Evolutionary conservation across 2,888 invertebrate genomes (phyloP), one percentile per base, ranked within the genome.

Genomic region (Amphipyra berbera): DNA sequence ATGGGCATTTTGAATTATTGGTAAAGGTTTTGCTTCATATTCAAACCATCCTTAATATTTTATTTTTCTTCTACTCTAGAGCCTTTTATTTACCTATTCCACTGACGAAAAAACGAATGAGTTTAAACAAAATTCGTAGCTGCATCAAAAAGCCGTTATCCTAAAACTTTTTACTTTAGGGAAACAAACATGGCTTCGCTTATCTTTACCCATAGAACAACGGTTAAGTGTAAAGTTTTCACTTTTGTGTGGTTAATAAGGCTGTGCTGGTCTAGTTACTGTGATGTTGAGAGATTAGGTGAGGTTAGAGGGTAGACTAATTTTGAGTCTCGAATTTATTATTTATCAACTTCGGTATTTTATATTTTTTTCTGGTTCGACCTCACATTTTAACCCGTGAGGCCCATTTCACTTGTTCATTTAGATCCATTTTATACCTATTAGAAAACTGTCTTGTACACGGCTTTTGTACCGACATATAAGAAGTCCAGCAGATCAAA

Each of bases 101-200:
- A 2, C 6, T 40, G 13, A 6, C 7, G 6, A 40, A n/a, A 44
- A 15, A 49, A 1, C 7, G 2, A 53, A 38, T 9, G n/a, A 42
- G 7, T 41, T 37, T 53, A 2, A 46, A 42, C 38, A 55, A 41
- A 46, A 42, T 45, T 33, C 33, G 12, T 4, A 10, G 14, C n/a
- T 54, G 15, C 54, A 55, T 38, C 27, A 64, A 59, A 45, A 60
- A 55, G 38, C 30, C 10, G 35, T 53, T 67, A 48, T 9, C 21
- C 33, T 13, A 9, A 57, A 54, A 54, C 52, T 55, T 61, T 61
- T 49, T 49, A 48, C 41, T 45, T 53, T 33, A 10, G n/a, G 21
- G 38, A 46, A 52, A 47, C 60, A 50, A 48, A 45, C 41, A 49
- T 46, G 41, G n/a, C 21, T 55, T 1, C 27, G n/a, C 53, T 64